Percentiles rank a stretch among this genome's conserved stretches.
Conservation (phyloP, 2,888 invertebrate species). For the Philhelius pedissequus region DNA sequence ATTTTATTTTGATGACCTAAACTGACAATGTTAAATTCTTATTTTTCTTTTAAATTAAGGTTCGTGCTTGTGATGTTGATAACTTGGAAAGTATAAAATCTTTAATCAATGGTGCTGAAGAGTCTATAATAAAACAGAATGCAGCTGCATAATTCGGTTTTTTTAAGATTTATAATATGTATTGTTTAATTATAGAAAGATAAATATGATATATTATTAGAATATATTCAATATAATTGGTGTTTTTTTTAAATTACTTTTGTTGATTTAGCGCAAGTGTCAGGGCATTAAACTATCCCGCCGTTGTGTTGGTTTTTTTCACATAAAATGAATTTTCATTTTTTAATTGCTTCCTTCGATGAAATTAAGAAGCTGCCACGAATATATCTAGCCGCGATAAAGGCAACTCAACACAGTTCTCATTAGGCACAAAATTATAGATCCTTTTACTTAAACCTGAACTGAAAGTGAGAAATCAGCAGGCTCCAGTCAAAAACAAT, state of each 20-base stretch:
- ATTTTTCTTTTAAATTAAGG: constrained; percentile 1
- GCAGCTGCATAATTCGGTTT: constrained; percentile 31
- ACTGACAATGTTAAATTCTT: background rate
- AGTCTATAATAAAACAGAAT: constrained; percentile 8
- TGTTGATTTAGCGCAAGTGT: too few relatives aligned
- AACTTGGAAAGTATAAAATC: constrained; percentile 2
- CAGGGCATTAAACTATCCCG: too few relatives aligned
- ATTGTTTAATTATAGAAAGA: background rate
- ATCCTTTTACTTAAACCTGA: too few relatives aligned
- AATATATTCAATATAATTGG: background rate
- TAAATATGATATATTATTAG: background rate
- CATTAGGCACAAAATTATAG: too few relatives aligned
- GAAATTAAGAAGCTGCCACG: too few relatives aligned
- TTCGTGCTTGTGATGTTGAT: constrained; percentile 34
- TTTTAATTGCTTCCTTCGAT: too few relatives aligned
- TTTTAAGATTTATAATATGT: background rate
- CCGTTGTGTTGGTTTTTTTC: too few relatives aligned
- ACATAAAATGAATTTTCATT: too few relatives aligned
- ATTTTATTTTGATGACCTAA: background rate
- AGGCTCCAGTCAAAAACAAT: too few relatives aligned
- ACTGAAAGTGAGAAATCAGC: too few relatives aligned
- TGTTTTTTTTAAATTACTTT: background rate
- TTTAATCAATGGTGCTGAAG: background rate
- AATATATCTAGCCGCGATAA: too few relatives aligned
- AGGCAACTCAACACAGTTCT: too few relatives aligned